These are phyloP conservation scores for Synanthedon andrenaeformis DNA, from an alignment of 2,888 invertebrate species.

Conservation along the genomic window DNA sequence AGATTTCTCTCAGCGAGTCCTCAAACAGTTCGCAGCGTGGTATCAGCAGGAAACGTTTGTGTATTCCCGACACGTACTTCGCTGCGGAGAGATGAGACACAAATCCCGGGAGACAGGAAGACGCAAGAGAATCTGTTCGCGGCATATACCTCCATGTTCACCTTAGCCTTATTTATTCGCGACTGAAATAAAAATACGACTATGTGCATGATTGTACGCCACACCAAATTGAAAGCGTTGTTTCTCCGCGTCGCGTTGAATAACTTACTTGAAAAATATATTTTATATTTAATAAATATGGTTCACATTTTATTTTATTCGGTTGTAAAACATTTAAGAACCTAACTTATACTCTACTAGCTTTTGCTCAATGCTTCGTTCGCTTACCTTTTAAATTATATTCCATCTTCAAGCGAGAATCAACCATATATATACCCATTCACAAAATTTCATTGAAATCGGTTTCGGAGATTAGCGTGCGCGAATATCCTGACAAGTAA, in stretches of 20 bases:
- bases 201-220: constrained; percentile 29
- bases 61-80: constrained; percentile 53
- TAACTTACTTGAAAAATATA: too few relatives aligned
- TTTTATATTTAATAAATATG: too few relatives aligned
- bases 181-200: constrained; percentile 47
- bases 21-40: constrained; percentile 11
- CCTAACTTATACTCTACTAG: too few relatives aligned
- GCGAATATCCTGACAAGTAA: too few relatives aligned
- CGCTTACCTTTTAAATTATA: too few relatives aligned
- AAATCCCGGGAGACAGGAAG: constrained; percentile 52
- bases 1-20: constrained; percentile 10
- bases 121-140: constrained; percentile 45
- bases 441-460: too few relatives aligned
- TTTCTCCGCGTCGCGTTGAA: background rate
- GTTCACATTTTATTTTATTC: too few relatives aligned
- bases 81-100: constrained; percentile 55
- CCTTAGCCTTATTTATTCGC: constrained; percentile 52
- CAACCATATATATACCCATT: too few relatives aligned
- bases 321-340: too few relatives aligned
- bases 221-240: constrained; percentile 3
- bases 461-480: too few relatives aligned
- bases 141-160: constrained; percentile 40
- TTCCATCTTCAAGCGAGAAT: too few relatives aligned
- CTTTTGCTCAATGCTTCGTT: too few relatives aligned
- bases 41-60: constrained; percentile 16